These are phyloP conservation scores for Jordanella pulchra DNA, from an alignment of 2,797 vertebrate species.

Conservation along the genomic window DNA sequence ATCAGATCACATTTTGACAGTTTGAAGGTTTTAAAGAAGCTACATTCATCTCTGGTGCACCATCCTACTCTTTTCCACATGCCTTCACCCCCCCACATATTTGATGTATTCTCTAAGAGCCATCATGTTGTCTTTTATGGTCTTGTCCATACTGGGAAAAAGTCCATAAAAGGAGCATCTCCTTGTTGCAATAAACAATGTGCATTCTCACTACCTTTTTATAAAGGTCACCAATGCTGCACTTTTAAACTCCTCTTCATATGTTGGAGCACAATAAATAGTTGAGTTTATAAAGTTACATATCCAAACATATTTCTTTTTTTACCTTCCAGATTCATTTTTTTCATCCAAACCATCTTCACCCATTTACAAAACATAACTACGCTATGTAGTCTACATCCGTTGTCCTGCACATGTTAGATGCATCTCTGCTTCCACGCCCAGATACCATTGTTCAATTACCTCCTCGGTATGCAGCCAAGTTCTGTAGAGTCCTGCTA, in stretches of 20 bases:
- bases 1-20: slow-evolving; percentile 73
- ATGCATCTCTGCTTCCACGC: no score
- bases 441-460: no score
- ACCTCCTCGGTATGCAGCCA: no score
- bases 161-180: not conserved
- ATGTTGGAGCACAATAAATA: not conserved
- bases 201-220: not conserved
- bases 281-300: not conserved
- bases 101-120: slow-evolving; percentile 6
- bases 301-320: not conserved
- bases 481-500: no score
- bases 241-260: not conserved
- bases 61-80: slow-evolving; percentile 19
- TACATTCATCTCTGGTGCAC: slow-evolving; percentile 36
- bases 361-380: no score
- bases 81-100: slow-evolving; percentile 5
- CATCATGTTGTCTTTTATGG: not conserved
- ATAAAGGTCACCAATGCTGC: not conserved
- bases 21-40: slow-evolving; percentile 56
- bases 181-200: not conserved
- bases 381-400: no score
- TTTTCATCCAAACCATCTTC: no score
- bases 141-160: not conserved
- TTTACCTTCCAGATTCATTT: no score
- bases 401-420: no score